These are phyloP conservation scores for Serilophus lunatus DNA, from an alignment of 2,113 vertebrate species.

Conservation along the genomic window DNA sequence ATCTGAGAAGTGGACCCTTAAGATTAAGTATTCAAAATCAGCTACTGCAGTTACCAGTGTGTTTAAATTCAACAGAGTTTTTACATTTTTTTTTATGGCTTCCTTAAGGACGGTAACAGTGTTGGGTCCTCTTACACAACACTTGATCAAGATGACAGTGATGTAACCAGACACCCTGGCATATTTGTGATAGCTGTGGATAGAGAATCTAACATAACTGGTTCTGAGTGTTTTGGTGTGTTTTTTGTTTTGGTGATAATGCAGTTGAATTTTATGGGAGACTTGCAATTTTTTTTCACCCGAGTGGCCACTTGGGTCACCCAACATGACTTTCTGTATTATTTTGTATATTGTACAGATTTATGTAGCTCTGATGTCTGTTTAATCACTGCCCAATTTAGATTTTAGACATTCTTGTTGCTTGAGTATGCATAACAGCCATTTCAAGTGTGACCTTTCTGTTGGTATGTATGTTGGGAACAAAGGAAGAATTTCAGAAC, in stretches of 20 bases:
- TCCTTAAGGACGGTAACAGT: neutral
- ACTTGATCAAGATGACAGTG: neutral
- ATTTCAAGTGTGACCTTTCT: constrained; percentile 71
- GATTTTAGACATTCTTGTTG: constrained; percentile 33
- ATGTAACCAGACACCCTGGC: constrained; percentile 6
- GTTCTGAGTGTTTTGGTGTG: neutral
- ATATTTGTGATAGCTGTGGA: constrained; percentile 12
- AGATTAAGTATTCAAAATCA: neutral
- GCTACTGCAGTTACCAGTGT: neutral
- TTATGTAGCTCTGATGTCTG: constrained; percentile 5
- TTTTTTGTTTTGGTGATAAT: neutral
- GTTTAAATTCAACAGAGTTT: neutral
- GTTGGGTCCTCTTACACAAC: neutral
- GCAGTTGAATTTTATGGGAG: neutral
- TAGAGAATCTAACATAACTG: constrained; percentile 1
- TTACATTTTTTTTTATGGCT: neutral
- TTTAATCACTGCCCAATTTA: constrained; percentile 37
- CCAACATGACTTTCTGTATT: neutral
- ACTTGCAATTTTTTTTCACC: neutral
- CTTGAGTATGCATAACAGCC: constrained; percentile 49
- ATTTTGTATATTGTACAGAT: neutral
- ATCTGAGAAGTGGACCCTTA: neutral
- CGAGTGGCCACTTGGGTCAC: neutral
- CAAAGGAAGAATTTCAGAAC: constrained; percentile 63
- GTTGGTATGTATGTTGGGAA: constrained; percentile 69